Evolutionary conservation across 2,797 vertebrate genomes (phyloP).

Genomic region (Esox lucius): DNA sequence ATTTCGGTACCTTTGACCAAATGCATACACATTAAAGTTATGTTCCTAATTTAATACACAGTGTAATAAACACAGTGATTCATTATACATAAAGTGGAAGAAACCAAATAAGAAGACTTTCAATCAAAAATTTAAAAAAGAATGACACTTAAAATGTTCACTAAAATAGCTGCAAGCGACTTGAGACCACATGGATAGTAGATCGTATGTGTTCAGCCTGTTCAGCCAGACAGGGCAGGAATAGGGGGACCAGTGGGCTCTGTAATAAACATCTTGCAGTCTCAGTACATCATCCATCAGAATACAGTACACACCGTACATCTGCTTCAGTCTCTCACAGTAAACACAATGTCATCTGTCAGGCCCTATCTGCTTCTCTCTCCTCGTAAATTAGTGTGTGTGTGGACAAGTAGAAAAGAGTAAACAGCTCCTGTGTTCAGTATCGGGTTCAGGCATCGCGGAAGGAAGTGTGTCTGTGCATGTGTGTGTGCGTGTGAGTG

Average conservation of each 20-base stretch:
- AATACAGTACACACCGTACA: background rate
- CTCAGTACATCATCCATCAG: background rate
- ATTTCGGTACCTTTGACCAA: too few species aligned
- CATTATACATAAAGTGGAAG: too few species aligned
- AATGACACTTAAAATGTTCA: too few species aligned
- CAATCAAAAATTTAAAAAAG: too few species aligned
- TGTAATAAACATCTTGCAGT: background rate
- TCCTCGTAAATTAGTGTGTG: constrained; percentile 34
- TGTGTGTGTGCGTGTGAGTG: constrained; percentile 24
- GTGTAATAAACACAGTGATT: too few species aligned
- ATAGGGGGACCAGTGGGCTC: background rate
- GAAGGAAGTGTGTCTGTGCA: constrained; percentile 10
- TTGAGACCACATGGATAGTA: background rate
- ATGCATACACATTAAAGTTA: too few species aligned
- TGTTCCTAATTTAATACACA: too few species aligned
- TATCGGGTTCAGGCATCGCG: constrained; percentile 20
- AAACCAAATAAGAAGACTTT: too few species aligned
- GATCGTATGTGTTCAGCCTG: background rate
- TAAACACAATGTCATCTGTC: constrained; percentile 21
- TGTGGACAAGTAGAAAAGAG: constrained; percentile 28
- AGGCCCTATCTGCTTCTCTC: constrained; percentile 30
- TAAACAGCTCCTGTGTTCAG: constrained; percentile 38
- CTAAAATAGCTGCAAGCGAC: background rate
- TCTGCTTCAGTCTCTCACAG: background rate
- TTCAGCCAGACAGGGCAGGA: background rate